These are phyloP conservation scores for Morelia viridis DNA, from an alignment of 2,797 vertebrate genomes.

Conservation along the genomic window DNA sequence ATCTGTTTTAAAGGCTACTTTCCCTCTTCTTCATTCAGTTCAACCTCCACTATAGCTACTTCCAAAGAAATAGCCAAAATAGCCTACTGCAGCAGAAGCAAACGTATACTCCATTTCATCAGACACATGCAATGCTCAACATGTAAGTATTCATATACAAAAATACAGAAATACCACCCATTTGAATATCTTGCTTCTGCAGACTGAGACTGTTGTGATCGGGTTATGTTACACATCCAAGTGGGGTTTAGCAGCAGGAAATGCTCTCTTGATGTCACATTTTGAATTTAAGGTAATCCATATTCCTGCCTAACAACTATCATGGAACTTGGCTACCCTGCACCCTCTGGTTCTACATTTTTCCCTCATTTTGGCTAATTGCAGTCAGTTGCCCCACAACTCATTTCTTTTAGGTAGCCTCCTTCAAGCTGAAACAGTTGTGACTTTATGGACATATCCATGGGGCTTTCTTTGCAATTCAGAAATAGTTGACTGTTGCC, in stretches of 20 bases:
- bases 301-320: not conserved
- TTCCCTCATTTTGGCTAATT: not conserved
- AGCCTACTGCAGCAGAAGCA: not conserved
- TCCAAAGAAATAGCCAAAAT: not conserved
- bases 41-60: not conserved
- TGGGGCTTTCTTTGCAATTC: too few relatives aligned
- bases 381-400: not conserved
- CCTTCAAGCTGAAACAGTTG: not conserved
- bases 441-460: too few relatives aligned
- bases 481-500: too few relatives aligned
- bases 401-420: not conserved
- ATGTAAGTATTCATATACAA: not conserved
- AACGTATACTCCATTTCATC: not conserved
- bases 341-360: not conserved
- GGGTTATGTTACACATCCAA: slow-evolving; percentile 14
- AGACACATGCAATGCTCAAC: not conserved
- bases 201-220: slow-evolving; percentile 43
- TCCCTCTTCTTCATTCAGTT: not conserved
- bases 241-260: not conserved
- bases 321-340: not conserved
- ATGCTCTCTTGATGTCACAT: not conserved
- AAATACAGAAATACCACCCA: slow-evolving; percentile 23
- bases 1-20: not conserved
- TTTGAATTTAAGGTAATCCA: slow-evolving; percentile 31
- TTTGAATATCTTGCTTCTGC: slow-evolving; percentile 40